Evolutionary conservation across 2,888 invertebrate species (phyloP), one percentile per base, ranked within the genome.

Genomic region (Eudemis profundana): DNA sequence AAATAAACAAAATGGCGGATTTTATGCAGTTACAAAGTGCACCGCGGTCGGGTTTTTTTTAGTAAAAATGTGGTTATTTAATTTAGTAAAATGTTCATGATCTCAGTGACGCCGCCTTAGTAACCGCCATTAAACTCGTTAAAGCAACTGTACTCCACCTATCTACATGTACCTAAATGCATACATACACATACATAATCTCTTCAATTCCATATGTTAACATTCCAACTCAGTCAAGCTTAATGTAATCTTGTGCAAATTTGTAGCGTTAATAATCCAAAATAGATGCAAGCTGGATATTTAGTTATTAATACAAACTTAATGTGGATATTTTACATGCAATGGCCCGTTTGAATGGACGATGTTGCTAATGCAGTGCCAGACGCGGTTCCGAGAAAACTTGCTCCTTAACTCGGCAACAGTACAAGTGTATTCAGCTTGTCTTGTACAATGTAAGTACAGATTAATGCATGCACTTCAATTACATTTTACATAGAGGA

Each of bases 381-480:
- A 67, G 62, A 40, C 57, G 44, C 38, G 15, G 38, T 67, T 67
- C 62, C 51, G 40, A 67, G 67, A 67, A 67, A 62, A 51, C 49
- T 56, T 40, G 40, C 33, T 67, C 56, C 51, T 46, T 65, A 65
- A 60, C 53, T 65, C 65, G 53, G 33, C 33, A 65, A 36, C 36
- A 19, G 38, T 46, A 59, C 64, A 36, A 51, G 33, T 57, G 57
- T 59, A 50, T 17, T 44, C 40, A n/a, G 12, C 44, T 51, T 57
- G 56, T 57, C 50, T n/a, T 51, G 42, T 51, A 36, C 56, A 14
- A 47, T 53, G 46, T 54, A 38, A 49, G 19, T n/a, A 42, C 36
- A 21, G 36, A 46, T 53, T 46, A 61, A 61, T 46, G 53, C n/a
- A 23, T 44, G 44, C 21, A 57, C n/a, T 56, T 56, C 15, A 44